These are phyloP conservation scores for Otocyon megalotis DNA, from an alignment of 2,113 vertebrate genomes.

Conservation along the genomic window DNA sequence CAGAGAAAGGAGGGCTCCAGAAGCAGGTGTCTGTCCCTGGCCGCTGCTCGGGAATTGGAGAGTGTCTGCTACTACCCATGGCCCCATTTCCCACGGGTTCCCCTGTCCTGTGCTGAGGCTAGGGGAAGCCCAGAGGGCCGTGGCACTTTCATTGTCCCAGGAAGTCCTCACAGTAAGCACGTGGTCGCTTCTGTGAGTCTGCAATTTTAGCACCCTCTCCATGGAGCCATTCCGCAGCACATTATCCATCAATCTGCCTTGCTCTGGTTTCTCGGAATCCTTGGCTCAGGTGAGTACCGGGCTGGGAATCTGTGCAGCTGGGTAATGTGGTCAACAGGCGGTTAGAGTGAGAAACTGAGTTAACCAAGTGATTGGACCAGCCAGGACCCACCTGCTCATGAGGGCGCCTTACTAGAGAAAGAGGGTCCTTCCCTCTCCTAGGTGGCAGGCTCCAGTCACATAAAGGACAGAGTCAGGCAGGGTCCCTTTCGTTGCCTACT, in stretches of 20 bases:
- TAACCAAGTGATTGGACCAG: not conserved
- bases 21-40: not conserved
- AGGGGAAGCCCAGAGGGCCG: not conserved
- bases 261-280: not conserved
- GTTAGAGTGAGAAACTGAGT: not conserved
- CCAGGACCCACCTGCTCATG: not conserved
- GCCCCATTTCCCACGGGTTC: fast-evolving
- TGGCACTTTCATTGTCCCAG: fast-evolving
- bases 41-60: not conserved
- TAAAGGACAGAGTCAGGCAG: fast-evolving
- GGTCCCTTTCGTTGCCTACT: not conserved
- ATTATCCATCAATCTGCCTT: no score
- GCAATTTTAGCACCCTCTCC: fast-evolving
- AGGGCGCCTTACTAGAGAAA: not conserved
- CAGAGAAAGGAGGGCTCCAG: not conserved
- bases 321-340: not conserved
- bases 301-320: not conserved
- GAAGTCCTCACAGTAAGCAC: not conserved
- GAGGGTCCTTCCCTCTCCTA: not conserved
- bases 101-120: not conserved
- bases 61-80: fast-evolving
- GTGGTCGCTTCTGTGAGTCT: not conserved
- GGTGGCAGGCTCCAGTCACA: not conserved
- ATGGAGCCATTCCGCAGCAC: fast-evolving
- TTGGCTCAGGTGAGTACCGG: not conserved